Conservation (phyloP, 2,797 vertebrate genomes). For the Alauda arvensis region DNA sequence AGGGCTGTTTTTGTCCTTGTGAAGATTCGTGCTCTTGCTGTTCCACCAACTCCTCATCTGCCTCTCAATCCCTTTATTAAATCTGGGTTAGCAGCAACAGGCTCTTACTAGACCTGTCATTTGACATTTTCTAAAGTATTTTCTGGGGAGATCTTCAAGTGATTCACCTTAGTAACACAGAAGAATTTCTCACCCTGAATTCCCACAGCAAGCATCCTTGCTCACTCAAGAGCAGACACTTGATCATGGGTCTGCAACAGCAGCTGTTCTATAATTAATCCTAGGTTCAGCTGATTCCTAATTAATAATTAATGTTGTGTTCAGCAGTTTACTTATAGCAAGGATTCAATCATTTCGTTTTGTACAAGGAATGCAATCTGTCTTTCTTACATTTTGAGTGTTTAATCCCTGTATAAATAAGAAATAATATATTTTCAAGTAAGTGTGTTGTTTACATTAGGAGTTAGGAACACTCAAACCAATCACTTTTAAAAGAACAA, state of each 20-base stretch:
- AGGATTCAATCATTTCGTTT: neutral
- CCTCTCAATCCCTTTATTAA: neutral
- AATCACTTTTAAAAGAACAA: neutral
- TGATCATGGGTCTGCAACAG: neutral
- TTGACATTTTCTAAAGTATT: neutral
- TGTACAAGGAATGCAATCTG: neutral
- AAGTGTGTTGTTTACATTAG: neutral
- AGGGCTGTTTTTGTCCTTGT: neutral
- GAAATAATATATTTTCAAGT: neutral
- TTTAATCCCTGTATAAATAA: neutral
- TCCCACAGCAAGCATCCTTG: neutral
- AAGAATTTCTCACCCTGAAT: slow-evolving; percentile 6
- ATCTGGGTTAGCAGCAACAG: neutral
- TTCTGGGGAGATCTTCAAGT: neutral
- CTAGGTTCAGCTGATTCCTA: slow-evolving; percentile 7
- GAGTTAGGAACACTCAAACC: neutral
- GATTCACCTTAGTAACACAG: neutral
- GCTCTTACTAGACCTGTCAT: neutral
- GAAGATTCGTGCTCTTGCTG: neutral
- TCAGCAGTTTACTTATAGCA: slow-evolving; percentile 4
- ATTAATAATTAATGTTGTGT: slow-evolving; percentile 35
- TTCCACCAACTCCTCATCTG: neutral
- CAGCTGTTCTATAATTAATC: slow-evolving; percentile 29
- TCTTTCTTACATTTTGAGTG: neutral
- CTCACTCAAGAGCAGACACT: slow-evolving; percentile 5